Base-by-base conservation (phyloP, 2,888 invertebrate species). In the Drosophila lutescens region DNA sequence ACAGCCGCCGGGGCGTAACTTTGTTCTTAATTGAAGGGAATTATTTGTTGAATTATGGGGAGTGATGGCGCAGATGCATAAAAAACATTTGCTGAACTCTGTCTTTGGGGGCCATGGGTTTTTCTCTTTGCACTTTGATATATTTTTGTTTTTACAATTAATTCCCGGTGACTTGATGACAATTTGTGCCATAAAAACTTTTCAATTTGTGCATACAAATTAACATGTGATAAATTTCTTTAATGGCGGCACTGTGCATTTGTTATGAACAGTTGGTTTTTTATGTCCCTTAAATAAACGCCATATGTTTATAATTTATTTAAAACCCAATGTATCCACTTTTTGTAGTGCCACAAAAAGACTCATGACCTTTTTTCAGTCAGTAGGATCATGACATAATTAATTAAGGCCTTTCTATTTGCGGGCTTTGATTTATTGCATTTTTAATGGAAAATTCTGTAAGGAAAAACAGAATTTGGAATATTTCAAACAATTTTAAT, bases 21-120 rank as follows among this genome's bases (percentile, higher is more conserved):
- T 57, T 67, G 34, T 49, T 47, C 41, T 72, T 59, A 72, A 60
- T 69, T 69, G 53, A 72, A 72, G 72, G 47, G 59, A 59, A 60
- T 53, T 53, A 72, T 71, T 51, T 47, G 46, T 15, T 47, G 70
- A 69, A 69, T 69, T 51, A 71, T 44, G 69, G 46, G n/a, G 23
- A 23, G 32, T 2, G 10, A 66, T 44, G 67, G 38, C 44, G 32
- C 36, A 32, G 51, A 10, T 38, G 66, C 67, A 50, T 46, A 38
- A 68, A 68, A 58, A 68, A 30, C 69, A 38, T 30, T 65, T 38
- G 68, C 12, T 34, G 65, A 63, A 50, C 66, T 50, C 36, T 44
- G 69, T 40, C 69, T 55, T 54, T 46, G 40, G 56, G 70, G 49
- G 26, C n/a, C 43, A 43, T 23, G 4, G 43, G n/a, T 26, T 63